These are phyloP conservation scores for Aporophyla lueneburgensis DNA, from an alignment of 2,888 invertebrate species.

Conservation along the genomic window DNA sequence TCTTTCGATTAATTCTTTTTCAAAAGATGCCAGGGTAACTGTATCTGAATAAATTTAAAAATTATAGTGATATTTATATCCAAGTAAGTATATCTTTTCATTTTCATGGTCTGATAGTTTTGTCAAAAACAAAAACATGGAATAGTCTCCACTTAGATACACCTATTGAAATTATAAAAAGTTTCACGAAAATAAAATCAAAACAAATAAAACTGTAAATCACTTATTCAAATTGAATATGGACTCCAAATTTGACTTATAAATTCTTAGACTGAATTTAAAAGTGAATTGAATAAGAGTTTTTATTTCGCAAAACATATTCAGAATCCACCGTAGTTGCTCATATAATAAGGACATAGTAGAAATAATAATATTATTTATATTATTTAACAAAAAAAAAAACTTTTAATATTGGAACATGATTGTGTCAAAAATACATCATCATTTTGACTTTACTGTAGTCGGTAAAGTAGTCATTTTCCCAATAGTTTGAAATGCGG, in stretches of 20 bases:
- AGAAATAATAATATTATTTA: neutral
- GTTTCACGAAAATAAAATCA: neutral
- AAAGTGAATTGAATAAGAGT: conserved; percentile 17
- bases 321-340: neutral
- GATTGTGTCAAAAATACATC: neutral
- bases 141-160: neutral
- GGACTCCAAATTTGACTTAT: neutral
- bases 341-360: neutral
- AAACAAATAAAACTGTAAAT: no score
- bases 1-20: neutral
- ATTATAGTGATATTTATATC: neutral
- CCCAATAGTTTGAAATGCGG: neutral
- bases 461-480: neutral
- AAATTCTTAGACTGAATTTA: conserved; percentile 47
- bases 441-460: neutral
- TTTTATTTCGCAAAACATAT: neutral
- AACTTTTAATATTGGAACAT: neutral
- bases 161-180: neutral
- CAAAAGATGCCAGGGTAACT: neutral
- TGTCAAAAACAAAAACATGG: neutral
- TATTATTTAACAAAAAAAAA: neutral
- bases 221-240: neutral
- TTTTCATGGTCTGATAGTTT: neutral
- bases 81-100: neutral
- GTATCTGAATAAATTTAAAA: neutral